Evolutionary conservation across 2,113 vertebrate genomes (phyloP), one percentile per base, ranked within the genome.

Genomic region (Madoqua kirkii): DNA sequence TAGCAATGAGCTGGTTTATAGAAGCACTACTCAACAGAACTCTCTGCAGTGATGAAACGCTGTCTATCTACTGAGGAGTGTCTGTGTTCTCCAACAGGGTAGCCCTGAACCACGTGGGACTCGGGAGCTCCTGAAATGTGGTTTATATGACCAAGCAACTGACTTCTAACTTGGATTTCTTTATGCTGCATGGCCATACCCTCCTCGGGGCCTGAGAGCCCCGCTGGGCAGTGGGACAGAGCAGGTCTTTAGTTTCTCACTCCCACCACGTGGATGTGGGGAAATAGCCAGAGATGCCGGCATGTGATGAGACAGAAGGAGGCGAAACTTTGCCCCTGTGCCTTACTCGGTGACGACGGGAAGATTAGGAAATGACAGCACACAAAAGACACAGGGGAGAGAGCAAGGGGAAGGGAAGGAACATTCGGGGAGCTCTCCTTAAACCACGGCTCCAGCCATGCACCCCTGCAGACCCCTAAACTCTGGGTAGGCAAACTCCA

Each of bases 361-460:
- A 79, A n/a, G 11, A 29, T 36, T 25, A 90, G 23, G 36, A 76
- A 54, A 10, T 11, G 10, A 52, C 6, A 3, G 11, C 23, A 16
- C 11, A 36, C 10, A 91, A 25, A 3, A 54, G 10, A 45, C 29
- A 29, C 17, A 43, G 40, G 2, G 0, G 15, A 88, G 21, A 12
- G 0, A 43, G 36, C 1, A 7, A 13, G 15, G 6, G 3, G 33
- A 16, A 27, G 45, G 87, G 19, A 7, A 31, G 16, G 10, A 36
- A 23, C 11, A 2, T 21, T 45, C 3, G 45, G 21, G 23, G 48
- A 11, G 82, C 11, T 6, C 43, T 83, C 52, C 62, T 79, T 82
- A 40, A 25, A 57, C 25, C 31, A 74, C 0, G 6, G 45, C 21
- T 71, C 7, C 16, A 59, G 50, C 14, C 23, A 60, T 7, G 4